Evolutionary conservation across 2,888 invertebrate genomes (phyloP).

Genomic region (Lochmaea crataegi): DNA sequence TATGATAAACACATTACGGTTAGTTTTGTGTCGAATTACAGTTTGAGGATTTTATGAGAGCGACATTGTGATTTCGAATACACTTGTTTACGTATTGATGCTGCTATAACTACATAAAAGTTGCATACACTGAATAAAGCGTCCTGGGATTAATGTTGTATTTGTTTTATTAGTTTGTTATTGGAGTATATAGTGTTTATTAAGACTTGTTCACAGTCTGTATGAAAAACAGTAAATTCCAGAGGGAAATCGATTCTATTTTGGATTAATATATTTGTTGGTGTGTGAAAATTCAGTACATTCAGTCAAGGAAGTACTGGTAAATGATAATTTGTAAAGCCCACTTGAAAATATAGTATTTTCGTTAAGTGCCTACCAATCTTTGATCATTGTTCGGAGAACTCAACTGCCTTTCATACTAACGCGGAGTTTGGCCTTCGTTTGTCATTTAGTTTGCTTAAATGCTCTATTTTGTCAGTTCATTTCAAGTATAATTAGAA

Average conservation of each 20-base stretch:
- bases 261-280: neutral
- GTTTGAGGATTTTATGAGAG: constrained; percentile 16
- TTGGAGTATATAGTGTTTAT: neutral
- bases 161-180: neutral
- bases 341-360: too few relatives aligned
- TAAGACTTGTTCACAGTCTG: neutral
- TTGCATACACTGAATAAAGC: neutral
- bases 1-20: constrained; percentile 24
- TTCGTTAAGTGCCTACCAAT: too few relatives aligned
- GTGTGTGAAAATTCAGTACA: too few relatives aligned
- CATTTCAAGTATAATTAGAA: too few relatives aligned
- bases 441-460: too few relatives aligned
- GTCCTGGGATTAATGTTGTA: neutral
- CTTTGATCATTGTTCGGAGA: too few relatives aligned
- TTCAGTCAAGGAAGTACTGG: too few relatives aligned
- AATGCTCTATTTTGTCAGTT: too few relatives aligned
- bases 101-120: neutral
- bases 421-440: too few relatives aligned
- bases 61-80: neutral
- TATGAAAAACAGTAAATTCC: neutral
- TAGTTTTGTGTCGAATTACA: constrained; percentile 22
- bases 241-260: neutral
- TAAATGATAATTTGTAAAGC: too few relatives aligned
- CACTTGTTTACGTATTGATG: neutral
- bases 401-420: too few relatives aligned